These are phyloP conservation scores for Gymnorhina tibicen DNA, from an alignment of 2,113 vertebrate genomes.

Conservation along the genomic window DNA sequence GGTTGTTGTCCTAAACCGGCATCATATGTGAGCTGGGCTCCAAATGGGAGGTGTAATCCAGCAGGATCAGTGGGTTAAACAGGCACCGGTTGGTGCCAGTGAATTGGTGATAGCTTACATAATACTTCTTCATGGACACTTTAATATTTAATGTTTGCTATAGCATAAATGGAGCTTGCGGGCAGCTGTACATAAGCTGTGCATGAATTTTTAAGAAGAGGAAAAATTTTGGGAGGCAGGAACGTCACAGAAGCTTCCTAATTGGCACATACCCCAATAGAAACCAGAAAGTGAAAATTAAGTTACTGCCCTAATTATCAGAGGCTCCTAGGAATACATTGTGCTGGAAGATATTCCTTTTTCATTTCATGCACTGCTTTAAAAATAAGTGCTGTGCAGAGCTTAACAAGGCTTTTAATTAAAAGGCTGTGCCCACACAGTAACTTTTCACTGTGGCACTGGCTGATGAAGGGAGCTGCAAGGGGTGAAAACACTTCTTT, in stretches of 20 bases:
- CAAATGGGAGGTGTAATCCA: neutral
- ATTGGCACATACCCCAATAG: slow-evolving; percentile 67
- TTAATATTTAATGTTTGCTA: slow-evolving; percentile 46
- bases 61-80: neutral
- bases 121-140: neutral
- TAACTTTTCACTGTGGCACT: neutral
- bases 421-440: slow-evolving; percentile 21
- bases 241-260: slow-evolving; percentile 32
- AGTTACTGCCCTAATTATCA: slow-evolving; percentile 69
- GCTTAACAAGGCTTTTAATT: slow-evolving; percentile 17
- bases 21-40: neutral
- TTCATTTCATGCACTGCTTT: slow-evolving; percentile 44
- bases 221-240: neutral
- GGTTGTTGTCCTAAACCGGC: neutral
- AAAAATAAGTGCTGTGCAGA: slow-evolving; percentile 31
- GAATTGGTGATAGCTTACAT: neutral
- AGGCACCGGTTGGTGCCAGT: neutral
- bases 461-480: neutral
- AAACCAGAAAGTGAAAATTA: slow-evolving; percentile 63
- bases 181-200: slow-evolving; percentile 1
- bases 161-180: slow-evolving; percentile 11
- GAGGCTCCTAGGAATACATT: slow-evolving; percentile 56
- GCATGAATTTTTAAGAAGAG: neutral
- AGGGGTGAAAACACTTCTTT: neutral
- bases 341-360: slow-evolving; percentile 59